phyloP scores from a whole-genome alignment of 2,888 invertebrate genomes.

The Schizotus pectinicornis region DNA sequence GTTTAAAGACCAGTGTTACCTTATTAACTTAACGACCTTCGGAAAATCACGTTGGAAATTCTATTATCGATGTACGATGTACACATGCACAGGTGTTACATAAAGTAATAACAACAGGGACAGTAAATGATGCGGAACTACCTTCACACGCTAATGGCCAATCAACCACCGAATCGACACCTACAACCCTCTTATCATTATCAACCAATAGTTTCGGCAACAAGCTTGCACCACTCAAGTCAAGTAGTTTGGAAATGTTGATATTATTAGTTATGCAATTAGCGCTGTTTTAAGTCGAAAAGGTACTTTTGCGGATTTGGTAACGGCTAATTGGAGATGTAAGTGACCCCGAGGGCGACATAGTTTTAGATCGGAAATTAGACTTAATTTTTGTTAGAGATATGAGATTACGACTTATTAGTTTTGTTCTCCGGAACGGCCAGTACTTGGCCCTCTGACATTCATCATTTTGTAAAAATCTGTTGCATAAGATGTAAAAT shows the following conservation, averaged over 20 bases:
- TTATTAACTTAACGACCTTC: slow-evolving; percentile 31
- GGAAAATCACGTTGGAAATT: slow-evolving; percentile 34
- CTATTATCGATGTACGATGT: slow-evolving; percentile 27
- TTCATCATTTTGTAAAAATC: slow-evolving; percentile 24
- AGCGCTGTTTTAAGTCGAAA: no score
- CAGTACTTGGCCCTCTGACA: slow-evolving; percentile 4
- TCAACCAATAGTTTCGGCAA: no score
- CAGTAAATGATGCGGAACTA: slow-evolving; percentile 32
- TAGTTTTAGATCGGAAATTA: no score
- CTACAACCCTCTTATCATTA: no score
- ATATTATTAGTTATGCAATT: no score
- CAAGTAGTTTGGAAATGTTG: no score
- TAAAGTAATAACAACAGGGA: slow-evolving; percentile 26
- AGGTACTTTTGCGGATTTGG: no score
- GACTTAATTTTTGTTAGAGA: slow-evolving; percentile 23
- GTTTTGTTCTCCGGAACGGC: slow-evolving; percentile 14
- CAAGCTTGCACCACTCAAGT: no score
- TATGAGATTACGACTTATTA: slow-evolving; percentile 34
- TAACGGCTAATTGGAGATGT: no score
- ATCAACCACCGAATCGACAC: no score
- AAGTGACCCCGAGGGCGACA: no score
- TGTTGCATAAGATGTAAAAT: slow-evolving; percentile 26
- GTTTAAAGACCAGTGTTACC: slow-evolving; percentile 18
- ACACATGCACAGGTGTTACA: slow-evolving; percentile 29
- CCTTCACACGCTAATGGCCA: background rate